Evolutionary conservation across 2,888 invertebrate genomes (phyloP), one percentile per base, ranked within the genome.

Genomic region (Creontiades dilutus): DNA sequence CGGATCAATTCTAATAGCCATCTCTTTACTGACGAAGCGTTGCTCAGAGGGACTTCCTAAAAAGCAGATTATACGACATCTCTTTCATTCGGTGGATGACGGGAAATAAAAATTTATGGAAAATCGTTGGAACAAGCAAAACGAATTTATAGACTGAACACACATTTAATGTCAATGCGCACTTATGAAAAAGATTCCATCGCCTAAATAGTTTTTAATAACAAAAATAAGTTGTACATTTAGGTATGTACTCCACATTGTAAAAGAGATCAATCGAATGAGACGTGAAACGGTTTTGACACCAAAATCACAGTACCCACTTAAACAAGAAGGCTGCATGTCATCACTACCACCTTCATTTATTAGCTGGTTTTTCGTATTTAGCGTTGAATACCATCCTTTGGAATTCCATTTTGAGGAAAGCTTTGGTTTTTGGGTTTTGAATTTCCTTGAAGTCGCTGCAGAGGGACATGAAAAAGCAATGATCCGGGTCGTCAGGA

Each of bases 361-460:
- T 23, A 12, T 9, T 23, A 4, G 57, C 57, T 68, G 5, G 23
- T 68, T 68, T 68, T 23, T 68, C 68, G 23, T 68, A 68, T 13
- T 68, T 68, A 23, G 68, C 68, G 68, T 68, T 68, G 23, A 68
- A 68, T 23, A 68, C 19, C 68, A 68, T 68, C 23, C 68, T 68
- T 27, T 68, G 68, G 68, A 68, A 68, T 27, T 68, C 68, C 68
- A 68, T 68, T 13, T 68, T 68, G 68, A 68, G 68, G 19, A 68
- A 68, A 68, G 68, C 68, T 68, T 27, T 68, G 7, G 68, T 68
- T 68, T 68, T 68, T 0, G 68, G 68, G 27, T 68, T 68, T 68
- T 68, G 68, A 12, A 68, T 68, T 23, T 19, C 27, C 27, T 68
- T 68, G 68, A 68, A 68, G 68, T 68, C 68, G 68, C 68, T 68